These are phyloP conservation scores for Ephialtes manifestator DNA, from an alignment of 2,888 invertebrate species.

Conservation along the genomic window DNA sequence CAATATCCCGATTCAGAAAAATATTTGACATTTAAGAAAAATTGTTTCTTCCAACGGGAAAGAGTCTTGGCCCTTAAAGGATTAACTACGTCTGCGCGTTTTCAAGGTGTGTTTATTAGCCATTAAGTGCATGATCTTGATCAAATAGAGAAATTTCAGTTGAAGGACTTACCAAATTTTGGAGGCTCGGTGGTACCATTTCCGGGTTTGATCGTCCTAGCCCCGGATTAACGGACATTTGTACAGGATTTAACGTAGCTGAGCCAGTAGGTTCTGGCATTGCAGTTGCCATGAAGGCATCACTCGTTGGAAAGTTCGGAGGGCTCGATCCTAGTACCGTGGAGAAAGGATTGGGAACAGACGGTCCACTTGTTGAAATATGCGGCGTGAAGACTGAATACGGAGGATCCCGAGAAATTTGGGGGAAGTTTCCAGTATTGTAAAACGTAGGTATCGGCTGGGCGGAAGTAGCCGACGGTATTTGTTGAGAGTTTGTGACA, in stretches of 20 bases:
- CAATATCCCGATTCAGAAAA: too few species aligned
- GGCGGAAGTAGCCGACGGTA: slow-evolving; percentile 33
- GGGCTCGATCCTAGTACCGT: slow-evolving; percentile 49
- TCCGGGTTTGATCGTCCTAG: slow-evolving; percentile 73
- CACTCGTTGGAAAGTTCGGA: slow-evolving; percentile 61
- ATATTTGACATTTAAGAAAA: too few species aligned
- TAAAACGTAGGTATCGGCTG: slow-evolving; percentile 74
- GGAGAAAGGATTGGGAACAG: slow-evolving; percentile 37
- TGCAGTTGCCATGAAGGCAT: slow-evolving; percentile 69
- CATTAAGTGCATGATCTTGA: background rate
- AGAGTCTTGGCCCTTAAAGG: too few species aligned
- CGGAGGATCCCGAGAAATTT: slow-evolving; percentile 16
- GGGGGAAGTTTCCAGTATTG: slow-evolving; percentile 75
- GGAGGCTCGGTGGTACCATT: slow-evolving; percentile 80
- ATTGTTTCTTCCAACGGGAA: too few species aligned
- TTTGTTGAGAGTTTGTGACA: slow-evolving; percentile 26
- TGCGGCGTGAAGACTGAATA: slow-evolving; percentile 50
- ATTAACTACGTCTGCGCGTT: background rate
- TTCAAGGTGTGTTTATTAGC: background rate
- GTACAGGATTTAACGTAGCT: slow-evolving; percentile 82
- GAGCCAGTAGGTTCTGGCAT: slow-evolving; percentile 82
- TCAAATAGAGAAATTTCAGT: background rate
- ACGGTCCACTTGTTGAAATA: slow-evolving; percentile 38
- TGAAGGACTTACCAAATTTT: slow-evolving; percentile 79
- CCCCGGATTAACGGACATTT: slow-evolving; percentile 79